phyloP scores from a whole-genome alignment of 1,140 invertebrate genomes.

The Pseudoatta argentina region DNA sequence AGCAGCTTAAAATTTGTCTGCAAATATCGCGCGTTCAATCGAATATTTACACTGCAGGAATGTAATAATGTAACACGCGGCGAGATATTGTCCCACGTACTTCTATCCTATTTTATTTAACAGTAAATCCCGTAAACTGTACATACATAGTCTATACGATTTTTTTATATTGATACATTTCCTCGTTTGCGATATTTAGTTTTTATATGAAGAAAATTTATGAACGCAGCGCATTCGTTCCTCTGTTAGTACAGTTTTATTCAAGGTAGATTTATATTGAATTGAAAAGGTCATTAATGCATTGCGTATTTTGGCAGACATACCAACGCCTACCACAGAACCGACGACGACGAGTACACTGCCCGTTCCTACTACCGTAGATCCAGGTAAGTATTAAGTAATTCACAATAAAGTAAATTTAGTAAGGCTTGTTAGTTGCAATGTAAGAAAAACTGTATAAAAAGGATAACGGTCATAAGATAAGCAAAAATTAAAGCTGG shows the following conservation, averaged over 20 bases:
- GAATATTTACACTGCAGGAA: not conserved
- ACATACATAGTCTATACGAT: not conserved
- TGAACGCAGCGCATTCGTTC: not conserved
- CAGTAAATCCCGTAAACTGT: not conserved
- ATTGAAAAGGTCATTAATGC: not conserved
- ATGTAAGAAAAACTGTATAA: too few relatives aligned
- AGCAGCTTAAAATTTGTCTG: conserved; percentile 12
- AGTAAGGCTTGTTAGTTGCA: too few relatives aligned
- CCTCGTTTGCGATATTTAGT: not conserved
- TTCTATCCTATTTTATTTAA: conserved; percentile 22
- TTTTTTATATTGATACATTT: not conserved
- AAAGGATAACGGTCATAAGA: too few relatives aligned
- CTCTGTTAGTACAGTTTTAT: not conserved
- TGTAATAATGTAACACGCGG: not conserved
- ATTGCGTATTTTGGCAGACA: conserved; percentile 64
- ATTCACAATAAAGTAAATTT: too few relatives aligned
- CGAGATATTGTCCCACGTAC: not conserved
- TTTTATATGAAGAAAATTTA: not conserved
- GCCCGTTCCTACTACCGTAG: conserved; percentile 57
- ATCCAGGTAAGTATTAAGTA: conserved; percentile 59
- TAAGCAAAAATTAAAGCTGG: too few relatives aligned
- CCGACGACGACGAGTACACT: conserved; percentile 67
- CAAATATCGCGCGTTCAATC: not conserved
- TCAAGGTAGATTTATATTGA: not conserved
- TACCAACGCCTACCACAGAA: conserved; percentile 73